Conservation (phyloP, 2,113 vertebrate genomes). For the Scartelaos histophorus region DNA sequence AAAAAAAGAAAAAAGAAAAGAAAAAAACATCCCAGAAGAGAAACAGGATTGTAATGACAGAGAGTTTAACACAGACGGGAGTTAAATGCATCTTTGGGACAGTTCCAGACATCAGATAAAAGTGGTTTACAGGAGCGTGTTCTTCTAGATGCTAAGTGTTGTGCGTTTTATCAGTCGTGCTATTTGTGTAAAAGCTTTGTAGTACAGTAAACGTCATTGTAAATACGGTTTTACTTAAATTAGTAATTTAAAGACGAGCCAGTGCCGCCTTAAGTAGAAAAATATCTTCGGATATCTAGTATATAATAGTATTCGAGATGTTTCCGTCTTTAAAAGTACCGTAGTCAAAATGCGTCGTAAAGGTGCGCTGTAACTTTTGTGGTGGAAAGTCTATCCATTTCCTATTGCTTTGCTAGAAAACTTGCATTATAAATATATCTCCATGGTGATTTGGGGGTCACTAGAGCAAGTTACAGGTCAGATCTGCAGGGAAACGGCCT, state of each 20-base stretch:
- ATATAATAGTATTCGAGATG: too few species aligned
- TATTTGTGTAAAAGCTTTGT: slow-evolving; percentile 1
- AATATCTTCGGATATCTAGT: neutral
- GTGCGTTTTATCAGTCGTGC: neutral
- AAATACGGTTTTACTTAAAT: neutral
- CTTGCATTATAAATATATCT: too few species aligned
- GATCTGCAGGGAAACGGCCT: too few species aligned
- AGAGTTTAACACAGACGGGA: neutral
- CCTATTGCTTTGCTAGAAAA: too few species aligned
- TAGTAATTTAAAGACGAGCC: neutral
- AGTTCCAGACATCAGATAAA: neutral
- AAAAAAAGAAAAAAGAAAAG: slow-evolving; percentile 31
- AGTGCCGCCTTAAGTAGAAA: neutral
- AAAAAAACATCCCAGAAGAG: slow-evolving; percentile 28
- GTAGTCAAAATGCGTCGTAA: too few species aligned
- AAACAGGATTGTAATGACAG: neutral
- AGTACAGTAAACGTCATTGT: neutral
- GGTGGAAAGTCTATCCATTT: too few species aligned
- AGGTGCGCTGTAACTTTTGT: too few species aligned
- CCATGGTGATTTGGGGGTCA: too few species aligned
- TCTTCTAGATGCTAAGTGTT: neutral
- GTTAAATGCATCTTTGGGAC: slow-evolving; percentile 1
- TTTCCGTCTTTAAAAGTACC: too few species aligned
- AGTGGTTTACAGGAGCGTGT: neutral
- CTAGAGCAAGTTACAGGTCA: too few species aligned